A percentile compares a stretch with the other conserved stretches of the same genome.
Evolutionary conservation across 2,888 invertebrate genomes (phyloP).

Genomic region (Fissipunctia ypsillon): DNA sequence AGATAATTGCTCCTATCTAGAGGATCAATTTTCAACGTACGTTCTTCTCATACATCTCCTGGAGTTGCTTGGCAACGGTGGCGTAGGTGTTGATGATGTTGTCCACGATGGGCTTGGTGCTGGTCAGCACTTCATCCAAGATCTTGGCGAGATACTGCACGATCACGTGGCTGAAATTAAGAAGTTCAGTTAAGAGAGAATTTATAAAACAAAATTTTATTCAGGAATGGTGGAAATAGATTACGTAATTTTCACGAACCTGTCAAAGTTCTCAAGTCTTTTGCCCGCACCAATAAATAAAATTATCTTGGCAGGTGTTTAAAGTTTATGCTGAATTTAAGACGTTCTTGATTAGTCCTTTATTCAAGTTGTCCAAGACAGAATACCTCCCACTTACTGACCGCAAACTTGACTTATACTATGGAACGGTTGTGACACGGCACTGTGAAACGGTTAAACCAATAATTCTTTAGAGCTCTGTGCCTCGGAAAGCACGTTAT

Average conservation of each 20-base stretch:
- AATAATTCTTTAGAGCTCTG: too few species aligned
- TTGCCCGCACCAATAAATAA: neutral
- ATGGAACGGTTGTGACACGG: neutral
- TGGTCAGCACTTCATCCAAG: constrained; percentile 76
- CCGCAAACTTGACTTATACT: neutral
- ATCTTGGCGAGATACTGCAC: constrained; percentile 78
- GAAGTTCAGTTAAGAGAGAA: neutral
- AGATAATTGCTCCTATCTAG: too few species aligned
- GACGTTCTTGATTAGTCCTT: too few species aligned
- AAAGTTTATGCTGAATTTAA: neutral
- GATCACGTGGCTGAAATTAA: constrained; percentile 75
- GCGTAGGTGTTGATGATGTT: constrained; percentile 70
- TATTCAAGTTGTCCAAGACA: neutral
- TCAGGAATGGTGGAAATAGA: neutral
- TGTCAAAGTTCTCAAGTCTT: neutral
- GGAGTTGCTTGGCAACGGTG: constrained; percentile 75
- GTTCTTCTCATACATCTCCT: constrained; percentile 80
- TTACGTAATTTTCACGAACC: neutral
- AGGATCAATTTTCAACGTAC: constrained; percentile 62
- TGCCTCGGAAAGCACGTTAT: too few species aligned
- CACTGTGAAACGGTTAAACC: neutral
- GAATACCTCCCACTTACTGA: neutral
- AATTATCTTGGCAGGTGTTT: neutral
- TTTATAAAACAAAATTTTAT: neutral
- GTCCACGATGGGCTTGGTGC: constrained; percentile 80